Evolutionary conservation across 2,113 vertebrate species (phyloP), one percentile per base, ranked within the genome.

Genomic region (Symphodus melops): DNA sequence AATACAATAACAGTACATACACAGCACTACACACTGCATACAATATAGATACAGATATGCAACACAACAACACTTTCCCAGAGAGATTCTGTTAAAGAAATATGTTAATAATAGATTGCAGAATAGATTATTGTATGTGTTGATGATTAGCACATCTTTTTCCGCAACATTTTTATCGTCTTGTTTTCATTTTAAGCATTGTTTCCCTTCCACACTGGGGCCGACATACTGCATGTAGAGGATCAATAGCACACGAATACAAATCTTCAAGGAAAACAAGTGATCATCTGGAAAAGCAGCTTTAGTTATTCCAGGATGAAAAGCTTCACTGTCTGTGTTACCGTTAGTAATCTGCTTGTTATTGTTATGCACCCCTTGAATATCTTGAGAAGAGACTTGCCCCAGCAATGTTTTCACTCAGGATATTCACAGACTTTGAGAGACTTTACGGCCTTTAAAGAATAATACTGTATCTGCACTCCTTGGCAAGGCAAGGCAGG

Each of bases 271-370:
- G 5, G 33, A 37, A 58, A 36, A 19, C 59, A 21, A 10, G 23
- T 0, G 2, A 20, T 62, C 5, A 53, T 41, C 11, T 9, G 39
- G 39, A 41, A 48, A 48, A 48, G 46, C 17, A 17, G 14, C 46
- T 48, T 17, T 19, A 48, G 46, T 48, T 41, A 41, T 41, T 10
- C 3, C 11, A 41, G 39, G 39, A 41, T 41, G 36, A 46, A 56
- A 44, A 53, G 63, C 46, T 44, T 59, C 3, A 36, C 1, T 21
- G 6, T 8, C 5, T 10, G 1, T 59, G 12, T 60, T 53, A n/a
- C 48, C 51, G 23, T 33, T 36, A 53, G 54, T 42, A 52, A 57
- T 51, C 37, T 41, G 49, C n/a, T 55, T 71, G 46, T 57, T 71
- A 14, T 55, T 63, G 33, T 57, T 33, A 20, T 37, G 21, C 12